Evolutionary conservation across 2,797 vertebrate species (phyloP), one percentile per base, ranked within the genome.

Genomic region (Cottoperca gobio): DNA sequence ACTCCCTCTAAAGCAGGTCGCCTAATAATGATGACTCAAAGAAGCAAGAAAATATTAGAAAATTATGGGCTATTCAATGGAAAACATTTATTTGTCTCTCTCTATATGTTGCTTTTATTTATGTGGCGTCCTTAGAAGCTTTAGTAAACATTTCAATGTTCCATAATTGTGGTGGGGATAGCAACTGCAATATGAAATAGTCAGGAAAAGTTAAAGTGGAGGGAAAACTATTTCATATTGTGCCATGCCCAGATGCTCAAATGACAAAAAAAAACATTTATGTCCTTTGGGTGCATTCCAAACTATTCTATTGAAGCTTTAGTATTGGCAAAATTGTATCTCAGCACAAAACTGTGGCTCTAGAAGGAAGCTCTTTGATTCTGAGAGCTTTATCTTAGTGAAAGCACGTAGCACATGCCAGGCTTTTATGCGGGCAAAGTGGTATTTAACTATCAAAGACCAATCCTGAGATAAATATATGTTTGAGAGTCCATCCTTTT

Each of bases 211-310:
- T 16, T 28, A 23, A 45, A 76, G 8, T 52, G 42, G 23, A 33
- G 16, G 40, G 21, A 75, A 67, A 70, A 73, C 39, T 14, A 57
- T 70, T 46, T 65, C 24, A 59, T 77, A 61, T 66, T 61, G 48
- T 68, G 45, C 55, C 16, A 40, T 71, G 33, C 6, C 31, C 12
- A 52, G 60, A 72, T 85, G 39, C 73, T 73, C 31, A 75, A 40
- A 76, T 76, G 71, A 75, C 43, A 66, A 53, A 84, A 13, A 75
- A 42, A 60, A 46, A 61, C 14, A 52, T 78, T 70, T 63, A 50
- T 70, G 23, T 65, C 37, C n/a, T 54, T 62, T 75, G 73, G 73
- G 70, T 65, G 53, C 49, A 43, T 75, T 80, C 68, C 78, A 78
- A 68, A 72, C 42, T 63, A 64, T 17, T 73, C 35, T 37, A 54